Conservation (phyloP, 2,797 vertebrate genomes). For the Thamnophis elegans region DNA sequence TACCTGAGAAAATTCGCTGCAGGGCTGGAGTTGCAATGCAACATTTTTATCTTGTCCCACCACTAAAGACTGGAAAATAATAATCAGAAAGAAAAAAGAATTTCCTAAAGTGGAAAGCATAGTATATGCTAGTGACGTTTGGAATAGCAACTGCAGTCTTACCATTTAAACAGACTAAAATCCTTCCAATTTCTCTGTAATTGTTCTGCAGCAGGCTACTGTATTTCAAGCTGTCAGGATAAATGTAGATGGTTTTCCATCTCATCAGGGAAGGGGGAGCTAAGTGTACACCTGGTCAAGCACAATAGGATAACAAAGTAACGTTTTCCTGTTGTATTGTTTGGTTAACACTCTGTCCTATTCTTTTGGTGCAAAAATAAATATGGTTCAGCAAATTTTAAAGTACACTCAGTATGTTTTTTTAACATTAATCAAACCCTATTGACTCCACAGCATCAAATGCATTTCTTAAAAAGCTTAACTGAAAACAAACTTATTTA, state of each 20-base stretch:
- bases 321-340: slow-evolving; percentile 8
- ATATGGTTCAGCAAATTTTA: neutral
- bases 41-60: slow-evolving; percentile 5
- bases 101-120: neutral
- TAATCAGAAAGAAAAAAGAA: slow-evolving; percentile 7
- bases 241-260: slow-evolving; percentile 8
- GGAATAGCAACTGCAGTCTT: neutral
- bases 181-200: neutral
- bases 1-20: neutral
- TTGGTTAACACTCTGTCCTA: neutral
- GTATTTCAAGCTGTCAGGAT: slow-evolving; percentile 20
- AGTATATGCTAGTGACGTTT: neutral
- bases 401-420: neutral
- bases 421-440: neutral
- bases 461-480: neutral
- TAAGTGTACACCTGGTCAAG: slow-evolving; percentile 21
- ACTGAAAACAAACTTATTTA: neutral
- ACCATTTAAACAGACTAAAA: neutral
- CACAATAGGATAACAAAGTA: slow-evolving; percentile 12
- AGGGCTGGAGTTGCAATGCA: neutral
- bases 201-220: slow-evolving; percentile 9
- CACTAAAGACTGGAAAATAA: neutral
- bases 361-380: neutral
- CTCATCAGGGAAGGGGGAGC: slow-evolving; percentile 9
- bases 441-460: neutral